Base-by-base conservation (phyloP, 1,140 invertebrate genomes). In the Hyles vespertilio region DNA sequence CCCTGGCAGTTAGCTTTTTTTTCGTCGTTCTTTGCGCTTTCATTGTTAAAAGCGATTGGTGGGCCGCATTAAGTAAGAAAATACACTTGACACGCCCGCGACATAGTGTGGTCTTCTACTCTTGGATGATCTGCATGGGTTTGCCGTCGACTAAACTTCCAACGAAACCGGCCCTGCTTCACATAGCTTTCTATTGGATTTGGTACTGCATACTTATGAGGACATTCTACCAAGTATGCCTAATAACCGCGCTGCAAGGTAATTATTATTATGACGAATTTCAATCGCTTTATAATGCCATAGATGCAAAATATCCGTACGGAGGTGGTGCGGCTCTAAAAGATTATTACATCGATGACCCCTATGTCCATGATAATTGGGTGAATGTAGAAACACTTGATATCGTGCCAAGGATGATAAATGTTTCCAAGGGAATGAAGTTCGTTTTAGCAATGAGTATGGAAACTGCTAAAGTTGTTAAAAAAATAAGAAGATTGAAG, bases 121-220 rank as follows among this genome's bases (percentile, higher is more conserved):
- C 78, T 5, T 84, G 81, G 81, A 69, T 74, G 57, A 61, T 81
- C 34, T 83, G 69, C 49, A 83, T 85, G 79, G 84, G 84, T 0
- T 59, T 80, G 48, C 72, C 82, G 6, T 47, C 67, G 22, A 59
- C 61, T 3, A 70, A 59, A n/a, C 56, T 84, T 12, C 79, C 84
- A 3, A 58, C 58, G 46, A 78, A 77, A 45, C 69, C 53, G 32
- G 22, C 59, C 2, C 62, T 77, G 10, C 49, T 79, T 9, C 68
- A 63, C 45, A 59, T 81, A 1, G 43, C 72, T 3, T 43, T 77
- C 1, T 53, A 77, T 32, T 85, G 81, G 82, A 75, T 84, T 47
- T 81, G 73, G 72, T 83, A 83, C 51, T 83, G 79, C 68, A 79
- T 79, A 56, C 60, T 87, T 22, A 58, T 87, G 12, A 74, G 84